A percentile compares a stretch with the other conserved stretches of the same genome.
Evolutionary conservation across 2,113 vertebrate species (phyloP).

Genomic region (Siniperca knerii): DNA sequence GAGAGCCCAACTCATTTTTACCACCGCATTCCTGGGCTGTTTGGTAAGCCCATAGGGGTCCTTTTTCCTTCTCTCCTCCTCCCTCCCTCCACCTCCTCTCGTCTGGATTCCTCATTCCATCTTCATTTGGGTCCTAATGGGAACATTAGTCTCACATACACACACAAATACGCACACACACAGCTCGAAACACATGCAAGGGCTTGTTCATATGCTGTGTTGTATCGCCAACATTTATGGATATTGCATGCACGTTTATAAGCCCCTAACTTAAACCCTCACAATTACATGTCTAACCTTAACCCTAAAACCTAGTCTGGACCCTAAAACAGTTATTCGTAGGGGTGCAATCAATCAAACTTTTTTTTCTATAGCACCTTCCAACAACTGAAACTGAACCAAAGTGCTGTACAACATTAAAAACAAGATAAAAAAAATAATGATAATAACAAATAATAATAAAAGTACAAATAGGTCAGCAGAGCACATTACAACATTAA

Average conservation of each 20-base stretch:
- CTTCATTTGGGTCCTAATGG: constrained; percentile 53
- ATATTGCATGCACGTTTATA: not conserved
- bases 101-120: constrained; percentile 68
- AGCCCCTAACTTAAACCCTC: not conserved
- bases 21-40: constrained; percentile 83
- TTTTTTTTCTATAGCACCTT: no score
- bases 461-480: no score
- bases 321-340: not conserved
- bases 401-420: no score
- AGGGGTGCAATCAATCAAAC: not conserved
- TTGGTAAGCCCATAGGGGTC: constrained; percentile 82
- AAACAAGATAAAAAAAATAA: no score
- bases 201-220: not conserved
- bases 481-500: no score
- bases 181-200: not conserved
- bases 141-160: constrained; percentile 33
- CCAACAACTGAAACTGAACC: no score
- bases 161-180: constrained; percentile 6
- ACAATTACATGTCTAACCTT: no score
- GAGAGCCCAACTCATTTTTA: constrained; percentile 84
- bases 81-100: constrained; percentile 28
- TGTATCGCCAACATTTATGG: not conserved
- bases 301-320: no score
- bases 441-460: no score
- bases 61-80: constrained; percentile 47